Evolutionary conservation across 2,888 invertebrate species (phyloP).

Genomic region (Stenurella melanura): DNA sequence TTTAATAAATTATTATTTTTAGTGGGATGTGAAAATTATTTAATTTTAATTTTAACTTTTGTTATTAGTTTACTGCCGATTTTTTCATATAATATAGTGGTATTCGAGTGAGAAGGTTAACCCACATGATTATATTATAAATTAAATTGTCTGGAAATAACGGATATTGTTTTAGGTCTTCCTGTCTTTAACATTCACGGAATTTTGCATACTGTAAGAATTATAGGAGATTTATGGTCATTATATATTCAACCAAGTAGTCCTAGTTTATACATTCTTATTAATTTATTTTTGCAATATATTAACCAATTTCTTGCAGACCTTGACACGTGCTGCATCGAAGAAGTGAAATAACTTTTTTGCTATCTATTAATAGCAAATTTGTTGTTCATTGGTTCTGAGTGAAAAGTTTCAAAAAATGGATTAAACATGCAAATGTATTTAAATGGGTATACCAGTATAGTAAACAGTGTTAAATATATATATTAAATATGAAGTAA

Average conservation of each 20-base stretch:
- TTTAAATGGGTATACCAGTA: conserved; percentile 11
- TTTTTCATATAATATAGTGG: background rate
- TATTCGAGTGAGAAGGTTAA: background rate
- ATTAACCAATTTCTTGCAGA: conserved; percentile 16
- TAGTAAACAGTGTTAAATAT: background rate
- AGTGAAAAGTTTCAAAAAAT: background rate
- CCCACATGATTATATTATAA: background rate
- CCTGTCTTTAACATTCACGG: conserved; percentile 8
- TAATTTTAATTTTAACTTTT: background rate
- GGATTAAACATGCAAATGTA: conserved; percentile 11
- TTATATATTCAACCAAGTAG: background rate
- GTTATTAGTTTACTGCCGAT: background rate
- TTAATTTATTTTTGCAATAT: conserved; percentile 16
- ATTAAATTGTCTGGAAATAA: conserved; percentile 2
- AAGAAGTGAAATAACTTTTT: conserved; percentile 9
- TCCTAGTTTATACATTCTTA: background rate
- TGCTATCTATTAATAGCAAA: conserved; percentile 20
- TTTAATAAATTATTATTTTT: too few species aligned
- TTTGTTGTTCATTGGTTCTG: background rate
- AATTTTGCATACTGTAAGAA: conserved; percentile 17
- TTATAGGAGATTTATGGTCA: conserved; percentile 1
- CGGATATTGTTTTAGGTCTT: conserved; percentile 12
- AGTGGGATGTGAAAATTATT: too few species aligned
- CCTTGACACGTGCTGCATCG: conserved; percentile 30
- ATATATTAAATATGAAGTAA: conserved; percentile 13